phyloP scores from a whole-genome alignment of 2,888 invertebrate genomes.

The Hypselothyrea guttata region DNA sequence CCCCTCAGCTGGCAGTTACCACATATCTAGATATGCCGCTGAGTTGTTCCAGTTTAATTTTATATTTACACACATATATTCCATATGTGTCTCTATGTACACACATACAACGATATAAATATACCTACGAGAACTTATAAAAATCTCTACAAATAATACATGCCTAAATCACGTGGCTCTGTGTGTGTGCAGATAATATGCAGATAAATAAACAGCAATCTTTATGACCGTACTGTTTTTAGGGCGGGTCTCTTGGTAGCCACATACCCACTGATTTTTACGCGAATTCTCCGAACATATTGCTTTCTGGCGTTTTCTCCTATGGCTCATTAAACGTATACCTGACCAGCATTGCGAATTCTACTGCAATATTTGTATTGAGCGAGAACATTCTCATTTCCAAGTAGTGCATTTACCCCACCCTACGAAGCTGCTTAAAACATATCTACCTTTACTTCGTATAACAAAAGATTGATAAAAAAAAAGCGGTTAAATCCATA shows the following conservation, averaged over 20 bases:
- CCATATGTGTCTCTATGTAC: no score
- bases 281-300: slow-evolving; percentile 15
- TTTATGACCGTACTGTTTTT: slow-evolving; percentile 50
- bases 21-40: slow-evolving; percentile 4
- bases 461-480: no score
- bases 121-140: slow-evolving; percentile 34
- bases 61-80: no score
- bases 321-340: background rate
- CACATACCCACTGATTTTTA: slow-evolving; percentile 3
- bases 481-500: no score
- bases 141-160: slow-evolving; percentile 64
- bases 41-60: background rate
- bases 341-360: slow-evolving; percentile 13
- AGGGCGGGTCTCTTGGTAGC: slow-evolving; percentile 18
- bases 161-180: slow-evolving; percentile 46
- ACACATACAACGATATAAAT: background rate
- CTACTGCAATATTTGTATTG: slow-evolving; percentile 1
- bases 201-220: slow-evolving; percentile 59
- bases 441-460: no score
- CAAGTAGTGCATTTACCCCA: no score
- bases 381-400: slow-evolving; percentile 6
- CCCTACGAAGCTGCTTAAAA: no score
- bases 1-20: background rate
- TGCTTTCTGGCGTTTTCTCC: background rate
- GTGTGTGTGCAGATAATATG: slow-evolving; percentile 45